These are phyloP conservation scores for Drosophila formosana DNA, from an alignment of 2,888 invertebrate genomes.

Conservation along the genomic window DNA sequence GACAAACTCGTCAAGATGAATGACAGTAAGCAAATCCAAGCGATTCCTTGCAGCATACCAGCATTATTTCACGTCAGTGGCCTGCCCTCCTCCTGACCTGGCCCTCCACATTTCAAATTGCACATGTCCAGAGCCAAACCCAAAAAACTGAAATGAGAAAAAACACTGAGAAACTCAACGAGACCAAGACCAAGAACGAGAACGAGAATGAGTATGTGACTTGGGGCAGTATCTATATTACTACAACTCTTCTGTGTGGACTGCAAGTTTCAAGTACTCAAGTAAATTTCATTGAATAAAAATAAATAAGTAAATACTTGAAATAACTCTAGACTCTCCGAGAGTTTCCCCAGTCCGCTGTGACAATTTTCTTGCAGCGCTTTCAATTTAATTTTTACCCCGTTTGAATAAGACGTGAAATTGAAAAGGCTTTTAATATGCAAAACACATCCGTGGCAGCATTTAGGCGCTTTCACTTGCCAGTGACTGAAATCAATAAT, in stretches of 20 bases:
- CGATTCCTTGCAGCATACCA: slow-evolving; percentile 59
- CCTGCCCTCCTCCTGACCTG: slow-evolving; percentile 18
- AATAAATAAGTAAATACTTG: slow-evolving; percentile 81
- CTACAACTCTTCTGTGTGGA: slow-evolving; percentile 8
- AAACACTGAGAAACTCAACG: slow-evolving; percentile 16
- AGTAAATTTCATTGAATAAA: slow-evolving; percentile 72
- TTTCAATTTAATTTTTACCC: slow-evolving; percentile 45
- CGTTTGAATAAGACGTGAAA: slow-evolving; percentile 28
- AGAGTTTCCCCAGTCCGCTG: slow-evolving; percentile 32
- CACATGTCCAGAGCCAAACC: slow-evolving; percentile 51
- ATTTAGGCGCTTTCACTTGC: slow-evolving; percentile 57
- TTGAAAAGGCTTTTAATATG: slow-evolving; percentile 64
- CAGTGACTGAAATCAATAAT: slow-evolving; percentile 43
- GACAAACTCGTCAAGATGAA: slow-evolving; percentile 57
- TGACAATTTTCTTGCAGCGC: slow-evolving; percentile 53
- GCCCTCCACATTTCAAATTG: slow-evolving; percentile 66
- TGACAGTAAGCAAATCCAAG: slow-evolving; percentile 60
- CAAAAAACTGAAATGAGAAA: slow-evolving; percentile 10
- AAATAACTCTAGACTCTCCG: slow-evolving; percentile 44
- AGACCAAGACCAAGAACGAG: no score
- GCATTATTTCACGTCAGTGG: slow-evolving; percentile 77
- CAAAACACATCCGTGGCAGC: slow-evolving; percentile 69
- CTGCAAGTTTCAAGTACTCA: slow-evolving; percentile 59
- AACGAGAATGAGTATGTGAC: slow-evolving; percentile 42
- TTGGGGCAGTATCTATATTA: slow-evolving; percentile 20